These are phyloP conservation scores for Pedetes capensis DNA, from an alignment of 2,113 vertebrate species.

Conservation along the genomic window DNA sequence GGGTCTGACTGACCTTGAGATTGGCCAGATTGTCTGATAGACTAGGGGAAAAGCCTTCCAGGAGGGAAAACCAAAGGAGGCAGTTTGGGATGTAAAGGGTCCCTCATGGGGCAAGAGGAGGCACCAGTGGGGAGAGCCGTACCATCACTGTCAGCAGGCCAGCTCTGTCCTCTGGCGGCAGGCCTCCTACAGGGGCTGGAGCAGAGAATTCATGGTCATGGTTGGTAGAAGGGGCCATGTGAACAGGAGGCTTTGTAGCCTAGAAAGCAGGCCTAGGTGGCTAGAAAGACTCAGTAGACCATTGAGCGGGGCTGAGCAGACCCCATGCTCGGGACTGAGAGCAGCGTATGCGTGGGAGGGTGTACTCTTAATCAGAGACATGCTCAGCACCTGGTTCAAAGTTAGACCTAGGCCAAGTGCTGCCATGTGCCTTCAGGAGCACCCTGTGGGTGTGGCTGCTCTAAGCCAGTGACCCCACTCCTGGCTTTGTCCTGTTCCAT, in stretches of 20 bases:
- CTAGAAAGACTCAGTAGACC: too few relatives aligned
- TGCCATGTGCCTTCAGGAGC: not conserved
- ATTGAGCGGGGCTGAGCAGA: not conserved
- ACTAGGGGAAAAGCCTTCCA: not conserved
- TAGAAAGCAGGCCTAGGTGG: not conserved
- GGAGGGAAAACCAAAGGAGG: not conserved
- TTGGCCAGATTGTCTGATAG: not conserved
- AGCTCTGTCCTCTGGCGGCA: not conserved
- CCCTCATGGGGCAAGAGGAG: not conserved
- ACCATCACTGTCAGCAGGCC: not conserved
- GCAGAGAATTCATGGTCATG: not conserved
- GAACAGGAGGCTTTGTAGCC: not conserved
- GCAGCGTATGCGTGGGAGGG: not conserved
- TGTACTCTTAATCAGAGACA: not conserved
- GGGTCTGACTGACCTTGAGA: not conserved
- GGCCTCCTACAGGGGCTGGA: accelerated
- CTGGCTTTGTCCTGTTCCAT: not conserved
- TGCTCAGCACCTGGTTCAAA: not conserved
- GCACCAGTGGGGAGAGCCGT: not conserved
- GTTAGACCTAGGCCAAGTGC: not conserved
- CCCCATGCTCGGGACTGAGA: not conserved
- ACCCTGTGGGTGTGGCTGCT: not conserved
- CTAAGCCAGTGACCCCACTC: not conserved
- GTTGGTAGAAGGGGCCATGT: not conserved
- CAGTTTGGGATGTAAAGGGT: not conserved